Conservation (phyloP, 2,888 invertebrate species). For the Tupiocoris notatus region DNA sequence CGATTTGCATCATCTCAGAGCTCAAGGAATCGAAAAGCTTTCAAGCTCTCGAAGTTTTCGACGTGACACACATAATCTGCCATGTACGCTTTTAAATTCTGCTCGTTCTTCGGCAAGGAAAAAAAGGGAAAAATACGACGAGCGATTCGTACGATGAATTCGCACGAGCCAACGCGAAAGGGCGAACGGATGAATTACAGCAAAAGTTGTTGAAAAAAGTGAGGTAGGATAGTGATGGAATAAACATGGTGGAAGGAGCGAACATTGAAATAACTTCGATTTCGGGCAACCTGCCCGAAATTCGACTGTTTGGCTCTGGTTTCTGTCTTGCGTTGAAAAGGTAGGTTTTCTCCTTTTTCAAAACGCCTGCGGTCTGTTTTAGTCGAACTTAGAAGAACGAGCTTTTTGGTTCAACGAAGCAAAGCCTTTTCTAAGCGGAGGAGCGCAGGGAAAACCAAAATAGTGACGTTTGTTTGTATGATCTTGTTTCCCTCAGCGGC, state of each 20-base stretch:
- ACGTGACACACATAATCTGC: too few species aligned
- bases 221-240: not conserved
- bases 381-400: too few species aligned
- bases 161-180: too few species aligned
- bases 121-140: too few species aligned
- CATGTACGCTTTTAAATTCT: too few species aligned
- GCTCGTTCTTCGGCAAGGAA: too few species aligned
- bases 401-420: not conserved
- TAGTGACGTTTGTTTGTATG: constrained; percentile 32
- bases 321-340: not conserved
- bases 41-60: too few species aligned
- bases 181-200: not conserved
- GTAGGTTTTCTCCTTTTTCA: not conserved
- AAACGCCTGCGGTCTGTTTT: not conserved
- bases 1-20: too few species aligned
- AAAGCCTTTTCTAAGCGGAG: not conserved
- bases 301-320: not conserved
- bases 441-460: not conserved
- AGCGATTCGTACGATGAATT: too few species aligned
- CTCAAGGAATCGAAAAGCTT: too few species aligned
- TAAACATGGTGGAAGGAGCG: not conserved
- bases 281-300: constrained; percentile 10
- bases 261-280: constrained; percentile 9
- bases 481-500: not conserved
- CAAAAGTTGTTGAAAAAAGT: not conserved